Percentiles rank a stretch among this genome's conserved stretches.
Evolutionary conservation across 1,140 invertebrate genomes (phyloP).

Genomic region (Epicauta chinensis): DNA sequence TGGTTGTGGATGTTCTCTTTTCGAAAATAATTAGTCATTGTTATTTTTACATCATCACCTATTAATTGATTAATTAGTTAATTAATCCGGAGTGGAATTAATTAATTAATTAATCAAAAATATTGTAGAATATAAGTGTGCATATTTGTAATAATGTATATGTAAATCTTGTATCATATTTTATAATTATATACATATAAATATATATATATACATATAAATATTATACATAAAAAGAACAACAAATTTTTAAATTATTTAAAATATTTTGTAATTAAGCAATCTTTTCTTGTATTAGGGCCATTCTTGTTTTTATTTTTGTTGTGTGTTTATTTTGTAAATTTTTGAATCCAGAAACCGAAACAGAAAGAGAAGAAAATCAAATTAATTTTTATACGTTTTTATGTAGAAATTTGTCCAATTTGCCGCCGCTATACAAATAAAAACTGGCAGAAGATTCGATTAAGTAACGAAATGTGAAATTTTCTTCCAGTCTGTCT

Average conservation of each 20-base stretch:
- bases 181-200: conserved; percentile 32
- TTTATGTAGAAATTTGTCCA: conserved; percentile 15
- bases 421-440: conserved; percentile 23
- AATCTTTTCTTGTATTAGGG: conserved; percentile 18
- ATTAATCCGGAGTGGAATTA: conserved; percentile 13
- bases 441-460: conserved; percentile 19
- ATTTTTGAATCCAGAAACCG: not conserved
- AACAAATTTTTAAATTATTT: conserved; percentile 38
- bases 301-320: conserved; percentile 12
- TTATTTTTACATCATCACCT: conserved; percentile 39
- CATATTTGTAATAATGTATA: conserved; percentile 34
- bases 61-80: conserved; percentile 4
- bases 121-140: conserved; percentile 35
- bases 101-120: not conserved
- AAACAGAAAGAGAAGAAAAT: conserved; percentile 14
- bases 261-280: conserved; percentile 21
- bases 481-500: conserved; percentile 13
- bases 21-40: conserved; percentile 35
- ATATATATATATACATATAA: no score
- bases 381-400: conserved; percentile 27
- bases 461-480: not conserved
- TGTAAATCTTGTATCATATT: conserved; percentile 42
- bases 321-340: no score
- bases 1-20: conserved; percentile 32
- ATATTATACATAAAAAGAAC: no score